phyloP scores from a whole-genome alignment of 2,113 vertebrate species.

The Siniperca chuatsi region DNA sequence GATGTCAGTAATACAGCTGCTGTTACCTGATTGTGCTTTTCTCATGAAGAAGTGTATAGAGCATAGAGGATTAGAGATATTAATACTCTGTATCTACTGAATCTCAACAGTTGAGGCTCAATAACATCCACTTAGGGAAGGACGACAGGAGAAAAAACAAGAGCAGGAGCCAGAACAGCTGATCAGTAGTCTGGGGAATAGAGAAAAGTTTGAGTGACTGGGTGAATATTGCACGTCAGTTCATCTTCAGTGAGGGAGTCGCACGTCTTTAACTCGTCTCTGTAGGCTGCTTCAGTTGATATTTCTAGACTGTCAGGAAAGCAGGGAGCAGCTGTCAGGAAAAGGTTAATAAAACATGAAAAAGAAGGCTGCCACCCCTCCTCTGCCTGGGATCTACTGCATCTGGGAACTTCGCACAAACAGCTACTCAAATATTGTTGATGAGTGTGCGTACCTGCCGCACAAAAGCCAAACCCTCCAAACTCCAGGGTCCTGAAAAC shows the following conservation, averaged over 20 bases:
- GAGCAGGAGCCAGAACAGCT: background rate
- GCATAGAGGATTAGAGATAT: slow-evolving; percentile 18
- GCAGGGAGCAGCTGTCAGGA: slow-evolving; percentile 1
- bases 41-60: background rate
- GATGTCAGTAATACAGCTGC: slow-evolving; percentile 19
- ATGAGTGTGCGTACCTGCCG: slow-evolving; percentile 53
- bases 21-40: slow-evolving; percentile 63
- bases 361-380: background rate
- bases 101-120: slow-evolving; percentile 25
- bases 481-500: slow-evolving; percentile 10
- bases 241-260: background rate
- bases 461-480: slow-evolving; percentile 32
- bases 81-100: slow-evolving; percentile 13
- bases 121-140: slow-evolving; percentile 15
- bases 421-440: background rate
- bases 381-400: slow-evolving; percentile 44
- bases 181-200: slow-evolving; percentile 1
- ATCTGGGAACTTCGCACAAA: slow-evolving; percentile 43
- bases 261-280: background rate
- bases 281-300: background rate
- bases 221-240: slow-evolving; percentile 42
- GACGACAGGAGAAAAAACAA: background rate
- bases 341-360: background rate
- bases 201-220: background rate
- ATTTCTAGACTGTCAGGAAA: background rate